Conservation (phyloP, 2,888 invertebrate species). For the Abrostola tripartita region DNA sequence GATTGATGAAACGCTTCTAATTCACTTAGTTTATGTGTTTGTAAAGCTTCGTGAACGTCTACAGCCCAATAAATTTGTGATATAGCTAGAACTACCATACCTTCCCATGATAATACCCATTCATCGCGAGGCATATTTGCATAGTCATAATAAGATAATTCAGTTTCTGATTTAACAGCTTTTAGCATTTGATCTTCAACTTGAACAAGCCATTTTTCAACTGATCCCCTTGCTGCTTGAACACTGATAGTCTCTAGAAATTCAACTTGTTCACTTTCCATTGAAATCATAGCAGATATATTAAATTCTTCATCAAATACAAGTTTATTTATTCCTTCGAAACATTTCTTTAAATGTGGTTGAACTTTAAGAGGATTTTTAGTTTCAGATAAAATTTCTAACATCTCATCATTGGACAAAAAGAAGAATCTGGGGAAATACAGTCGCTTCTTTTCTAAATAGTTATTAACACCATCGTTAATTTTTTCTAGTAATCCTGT, state of each 20-base stretch:
- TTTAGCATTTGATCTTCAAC: conserved; percentile 94
- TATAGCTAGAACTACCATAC: conserved; percentile 93
- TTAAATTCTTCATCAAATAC: conserved; percentile 91
- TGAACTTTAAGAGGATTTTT: conserved; percentile 95
- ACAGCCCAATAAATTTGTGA: conserved; percentile 95
- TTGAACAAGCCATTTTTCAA: conserved; percentile 95
- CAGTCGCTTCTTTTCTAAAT: conserved; percentile 94
- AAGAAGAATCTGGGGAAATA: conserved; percentile 97
- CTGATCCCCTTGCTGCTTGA: conserved; percentile 92
- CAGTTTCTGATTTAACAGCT: conserved; percentile 91
- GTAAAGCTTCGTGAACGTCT: conserved; percentile 92
- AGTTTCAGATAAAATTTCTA: conserved; percentile 96
- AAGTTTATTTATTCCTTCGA: conserved; percentile 94
- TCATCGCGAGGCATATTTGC: conserved; percentile 86
- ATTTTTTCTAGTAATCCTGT: conserved; percentile 92
- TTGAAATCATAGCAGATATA: conserved; percentile 93
- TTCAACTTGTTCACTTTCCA: conserved; percentile 91
- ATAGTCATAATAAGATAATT: conserved; percentile 90
- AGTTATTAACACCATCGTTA: conserved; percentile 94
- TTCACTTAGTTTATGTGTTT: conserved; percentile 86
- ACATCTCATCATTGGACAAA: conserved; percentile 96
- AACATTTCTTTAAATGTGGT: conserved; percentile 95
- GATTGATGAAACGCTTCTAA: conserved; percentile 87
- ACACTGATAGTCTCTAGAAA: conserved; percentile 90
- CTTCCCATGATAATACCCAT: conserved; percentile 94